Conservation (phyloP, 1,140 invertebrate genomes). For the Drosophila pseudoobscura region DNA sequence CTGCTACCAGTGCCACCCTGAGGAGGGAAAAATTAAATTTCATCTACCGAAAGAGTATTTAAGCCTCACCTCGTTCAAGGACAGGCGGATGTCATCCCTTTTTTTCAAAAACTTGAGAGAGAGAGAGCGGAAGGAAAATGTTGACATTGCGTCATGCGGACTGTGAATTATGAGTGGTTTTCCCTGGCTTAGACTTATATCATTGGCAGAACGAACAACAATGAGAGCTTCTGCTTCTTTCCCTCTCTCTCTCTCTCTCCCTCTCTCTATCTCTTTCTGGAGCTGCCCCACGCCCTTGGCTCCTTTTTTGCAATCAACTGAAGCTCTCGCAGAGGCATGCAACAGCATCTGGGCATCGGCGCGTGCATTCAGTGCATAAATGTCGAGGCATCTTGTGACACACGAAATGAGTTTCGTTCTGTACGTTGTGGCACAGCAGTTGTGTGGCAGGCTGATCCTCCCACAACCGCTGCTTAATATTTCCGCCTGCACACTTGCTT, state of each 20-base stretch:
- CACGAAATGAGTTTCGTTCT: constrained; percentile 71
- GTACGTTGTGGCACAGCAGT: constrained; percentile 54
- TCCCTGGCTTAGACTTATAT: constrained; percentile 41
- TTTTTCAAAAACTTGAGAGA: background rate
- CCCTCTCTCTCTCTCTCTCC: constrained; percentile 8
- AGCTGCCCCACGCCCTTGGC: constrained; percentile 19
- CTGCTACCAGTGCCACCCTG: no score
- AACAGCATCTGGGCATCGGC: constrained; percentile 34
- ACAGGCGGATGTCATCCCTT: constrained; percentile 1
- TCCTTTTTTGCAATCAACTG: constrained; percentile 50
- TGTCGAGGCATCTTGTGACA: constrained; percentile 70
- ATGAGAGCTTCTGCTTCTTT: constrained; percentile 67
- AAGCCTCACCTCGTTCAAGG: background rate
- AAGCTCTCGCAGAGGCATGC: constrained; percentile 54
- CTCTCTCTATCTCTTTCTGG: background rate
- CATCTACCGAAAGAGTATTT: constrained; percentile 6
- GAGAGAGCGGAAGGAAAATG: constrained; percentile 59
- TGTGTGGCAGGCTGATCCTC: constrained; percentile 53
- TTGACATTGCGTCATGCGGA: constrained; percentile 70
- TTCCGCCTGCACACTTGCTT: constrained; percentile 78
- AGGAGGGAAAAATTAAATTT: background rate
- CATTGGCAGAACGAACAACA: constrained; percentile 70
- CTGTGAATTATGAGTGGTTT: constrained; percentile 70
- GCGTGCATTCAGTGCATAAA: constrained; percentile 66
- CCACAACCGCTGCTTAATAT: constrained; percentile 68